Evolutionary conservation across 2,888 invertebrate species (phyloP).

Genomic region (Dromius quadrimaculatus): DNA sequence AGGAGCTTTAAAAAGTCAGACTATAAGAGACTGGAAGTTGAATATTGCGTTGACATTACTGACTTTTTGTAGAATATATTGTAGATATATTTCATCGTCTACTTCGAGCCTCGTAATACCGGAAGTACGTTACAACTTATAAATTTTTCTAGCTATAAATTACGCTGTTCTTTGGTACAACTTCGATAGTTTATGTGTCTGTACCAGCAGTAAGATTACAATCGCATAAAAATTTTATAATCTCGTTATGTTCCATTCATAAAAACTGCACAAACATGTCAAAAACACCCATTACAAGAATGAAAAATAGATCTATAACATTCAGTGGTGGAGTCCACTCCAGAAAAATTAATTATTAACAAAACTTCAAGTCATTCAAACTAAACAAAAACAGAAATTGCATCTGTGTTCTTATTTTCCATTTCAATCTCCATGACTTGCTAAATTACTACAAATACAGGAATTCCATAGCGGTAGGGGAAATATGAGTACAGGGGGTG

Average conservation of each 20-base stretch:
- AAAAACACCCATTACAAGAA: constrained; percentile 4
- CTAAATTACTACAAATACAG: constrained; percentile 25
- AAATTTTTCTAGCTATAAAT: too few species aligned
- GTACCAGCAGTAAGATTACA: not conserved
- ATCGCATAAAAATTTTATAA: not conserved
- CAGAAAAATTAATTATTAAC: constrained; percentile 21
- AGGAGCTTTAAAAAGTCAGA: too few species aligned
- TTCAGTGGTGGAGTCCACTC: not conserved
- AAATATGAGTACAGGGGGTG: not conserved
- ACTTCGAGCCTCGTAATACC: too few species aligned
- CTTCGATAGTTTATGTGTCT: too few species aligned
- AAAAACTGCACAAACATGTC: not conserved
- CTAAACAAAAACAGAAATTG: constrained; percentile 15
- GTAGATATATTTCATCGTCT: too few species aligned
- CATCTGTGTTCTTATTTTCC: constrained; percentile 30
- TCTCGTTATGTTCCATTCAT: not conserved
- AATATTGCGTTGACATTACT: too few species aligned
- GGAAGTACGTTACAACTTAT: too few species aligned
- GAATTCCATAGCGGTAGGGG: constrained; percentile 10
- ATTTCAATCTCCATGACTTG: constrained; percentile 24
- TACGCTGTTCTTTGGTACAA: too few species aligned
- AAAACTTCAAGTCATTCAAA: constrained; percentile 7
- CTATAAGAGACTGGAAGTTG: too few species aligned
- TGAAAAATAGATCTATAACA: constrained; percentile 1
- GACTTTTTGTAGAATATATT: too few species aligned